Conservation (phyloP, 1,140 invertebrate genomes). For the Augochlora pura region DNA sequence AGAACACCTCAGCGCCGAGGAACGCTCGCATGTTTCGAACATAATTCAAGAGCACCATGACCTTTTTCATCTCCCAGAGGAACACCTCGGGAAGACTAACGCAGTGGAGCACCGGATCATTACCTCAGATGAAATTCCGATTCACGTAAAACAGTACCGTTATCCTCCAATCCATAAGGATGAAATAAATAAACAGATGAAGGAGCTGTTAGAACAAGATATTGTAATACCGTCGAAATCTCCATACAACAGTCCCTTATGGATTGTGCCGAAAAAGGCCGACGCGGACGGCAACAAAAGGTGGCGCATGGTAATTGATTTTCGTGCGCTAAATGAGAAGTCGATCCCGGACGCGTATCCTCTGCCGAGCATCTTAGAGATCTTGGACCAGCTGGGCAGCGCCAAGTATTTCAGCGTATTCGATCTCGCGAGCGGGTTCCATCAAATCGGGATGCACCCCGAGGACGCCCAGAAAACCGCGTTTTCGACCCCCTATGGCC, state of each 20-base stretch:
- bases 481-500: no score
- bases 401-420: background rate
- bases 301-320: no score
- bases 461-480: no score
- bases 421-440: background rate
- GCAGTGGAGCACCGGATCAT: no score
- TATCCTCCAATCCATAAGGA: background rate
- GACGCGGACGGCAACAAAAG: no score
- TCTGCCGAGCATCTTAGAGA: background rate
- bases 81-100: no score
- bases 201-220: background rate
- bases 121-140: background rate
- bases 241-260: background rate
- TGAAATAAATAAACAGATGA: background rate
- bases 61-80: no score
- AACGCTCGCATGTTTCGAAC: no score
- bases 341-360: conserved; percentile 1
- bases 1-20: no score
- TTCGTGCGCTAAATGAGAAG: background rate
- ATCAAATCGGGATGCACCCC: no score
- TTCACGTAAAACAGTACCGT: background rate
- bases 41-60: no score
- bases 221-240: background rate
- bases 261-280: background rate
- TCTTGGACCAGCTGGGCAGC: background rate